Evolutionary conservation across 2,113 vertebrate species (phyloP).

Genomic region (Isurus oxyrinchus): DNA sequence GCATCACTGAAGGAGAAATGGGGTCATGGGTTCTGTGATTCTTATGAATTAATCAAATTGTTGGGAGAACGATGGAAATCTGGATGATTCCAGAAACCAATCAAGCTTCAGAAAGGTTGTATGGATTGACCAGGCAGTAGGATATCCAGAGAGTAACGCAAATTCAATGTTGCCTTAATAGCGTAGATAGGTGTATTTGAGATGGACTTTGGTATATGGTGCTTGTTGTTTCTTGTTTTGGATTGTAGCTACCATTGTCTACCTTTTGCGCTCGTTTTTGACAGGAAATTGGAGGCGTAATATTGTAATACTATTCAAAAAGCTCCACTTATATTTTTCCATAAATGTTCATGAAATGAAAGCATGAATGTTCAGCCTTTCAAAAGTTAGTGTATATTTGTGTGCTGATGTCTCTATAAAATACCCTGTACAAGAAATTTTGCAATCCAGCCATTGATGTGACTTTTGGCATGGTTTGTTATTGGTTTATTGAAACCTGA

Average conservation of each 20-base stretch:
- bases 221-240: not conserved
- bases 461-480: not conserved
- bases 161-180: not conserved
- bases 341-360: not conserved
- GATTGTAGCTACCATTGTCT: not conserved
- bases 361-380: not conserved
- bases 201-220: not conserved
- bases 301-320: not conserved
- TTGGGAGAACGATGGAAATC: not conserved
- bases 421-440: not conserved
- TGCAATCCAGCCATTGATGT: not conserved
- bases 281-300: not conserved
- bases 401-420: not conserved
- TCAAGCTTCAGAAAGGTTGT: no score
- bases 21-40: not conserved
- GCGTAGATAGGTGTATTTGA: not conserved
- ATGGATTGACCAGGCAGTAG: not conserved
- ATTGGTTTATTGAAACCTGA: not conserved
- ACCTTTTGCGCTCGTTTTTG: not conserved
- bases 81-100: no score
- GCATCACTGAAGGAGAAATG: not conserved
- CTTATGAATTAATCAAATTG: not conserved
- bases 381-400: not conserved
- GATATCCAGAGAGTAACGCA: not conserved
- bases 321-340: not conserved